Base-by-base conservation (phyloP, 2,888 invertebrate genomes). In the Loripinus fragilis region DNA sequence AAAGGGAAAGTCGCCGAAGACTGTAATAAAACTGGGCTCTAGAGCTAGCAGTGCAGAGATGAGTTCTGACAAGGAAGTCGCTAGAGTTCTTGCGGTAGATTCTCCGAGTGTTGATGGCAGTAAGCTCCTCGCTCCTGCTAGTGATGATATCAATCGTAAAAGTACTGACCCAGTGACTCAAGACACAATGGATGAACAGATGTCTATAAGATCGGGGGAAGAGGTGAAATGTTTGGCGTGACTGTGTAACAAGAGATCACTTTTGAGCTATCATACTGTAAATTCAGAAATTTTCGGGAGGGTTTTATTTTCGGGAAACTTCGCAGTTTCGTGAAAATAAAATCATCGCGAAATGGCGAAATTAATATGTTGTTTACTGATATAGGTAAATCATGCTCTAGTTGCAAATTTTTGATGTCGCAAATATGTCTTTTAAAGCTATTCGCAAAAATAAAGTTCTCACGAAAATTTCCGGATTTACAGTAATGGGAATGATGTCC, bases 11-110 rank as follows among this genome's bases (percentile, higher is more conserved):
- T 20, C 48, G 45, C 35, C 48, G 0, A 45, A 72, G 25, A 38
- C 64, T 41, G 35, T 72, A 0, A n/a, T 28, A 12, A 35, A 45
- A 28, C 3, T 23, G 28, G 65, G 48, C 12, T 60, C 60, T 28
- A 30, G 67, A 25, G 67, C 38, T 17, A 41, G 55, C 15, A 52
- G 66, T 35, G n/a, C 52, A 20, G 71, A 67, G 35, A 25, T 78
- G 23, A 73, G 35, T 30, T 77, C 81, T 10, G 87, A 87, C 45
- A 80, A 74, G 66, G 87, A 87, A 45, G 86, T 86, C 1, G 86
- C 84, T 20, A 60, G 73, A n/a, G 85, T 84, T n/a, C 78, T 86
- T n/a, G 78, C 74, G 10, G 69, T 69, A 15, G 81, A 82, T 30
- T 76, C 80, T 33, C 70, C 78, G 38, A 80, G 70, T 48, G 73